Evolutionary conservation across 2,797 vertebrate genomes (phyloP).

Genomic region (Ambastaia sidthimunki): DNA sequence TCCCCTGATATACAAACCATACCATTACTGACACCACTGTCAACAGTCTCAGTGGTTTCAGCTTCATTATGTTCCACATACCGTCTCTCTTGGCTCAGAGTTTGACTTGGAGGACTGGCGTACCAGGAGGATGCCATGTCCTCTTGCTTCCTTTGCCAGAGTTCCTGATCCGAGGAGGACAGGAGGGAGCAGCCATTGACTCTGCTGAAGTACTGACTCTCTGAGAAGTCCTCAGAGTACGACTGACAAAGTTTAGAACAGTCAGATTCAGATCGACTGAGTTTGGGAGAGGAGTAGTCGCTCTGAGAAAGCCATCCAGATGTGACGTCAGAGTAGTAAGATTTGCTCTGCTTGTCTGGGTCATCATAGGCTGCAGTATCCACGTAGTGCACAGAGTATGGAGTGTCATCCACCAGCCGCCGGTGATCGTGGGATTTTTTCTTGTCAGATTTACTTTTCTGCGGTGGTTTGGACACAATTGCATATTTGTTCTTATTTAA

Average conservation of each 20-base stretch:
- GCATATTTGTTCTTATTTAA: slow-evolving; percentile 91
- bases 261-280: slow-evolving; percentile 96
- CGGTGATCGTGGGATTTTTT: slow-evolving; percentile 81
- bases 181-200: slow-evolving; percentile 90
- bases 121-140: slow-evolving; percentile 87
- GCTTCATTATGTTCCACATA: slow-evolving; percentile 80
- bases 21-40: slow-evolving; percentile 92
- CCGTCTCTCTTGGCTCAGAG: slow-evolving; percentile 74
- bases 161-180: slow-evolving; percentile 94
- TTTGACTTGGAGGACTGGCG: slow-evolving; percentile 79
- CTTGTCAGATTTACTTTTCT: slow-evolving; percentile 83
- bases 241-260: slow-evolving; percentile 98
- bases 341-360: slow-evolving; percentile 82
- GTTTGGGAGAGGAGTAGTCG: slow-evolving; percentile 92
- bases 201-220: slow-evolving; percentile 90
- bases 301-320: slow-evolving; percentile 94
- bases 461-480: slow-evolving; percentile 84
- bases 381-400: slow-evolving; percentile 81
- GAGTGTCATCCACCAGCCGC: slow-evolving; percentile 75
- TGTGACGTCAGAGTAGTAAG: slow-evolving; percentile 83
- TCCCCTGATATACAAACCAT: slow-evolving; percentile 86
- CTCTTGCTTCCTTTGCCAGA: slow-evolving; percentile 94
- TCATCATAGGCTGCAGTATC: slow-evolving; percentile 79
- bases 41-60: slow-evolving; percentile 87
- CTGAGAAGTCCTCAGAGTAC: slow-evolving; percentile 96